Evolutionary conservation across 2,113 vertebrate species (phyloP), one percentile per base, ranked within the genome.

Genomic region (Pongo pygmaeus): DNA sequence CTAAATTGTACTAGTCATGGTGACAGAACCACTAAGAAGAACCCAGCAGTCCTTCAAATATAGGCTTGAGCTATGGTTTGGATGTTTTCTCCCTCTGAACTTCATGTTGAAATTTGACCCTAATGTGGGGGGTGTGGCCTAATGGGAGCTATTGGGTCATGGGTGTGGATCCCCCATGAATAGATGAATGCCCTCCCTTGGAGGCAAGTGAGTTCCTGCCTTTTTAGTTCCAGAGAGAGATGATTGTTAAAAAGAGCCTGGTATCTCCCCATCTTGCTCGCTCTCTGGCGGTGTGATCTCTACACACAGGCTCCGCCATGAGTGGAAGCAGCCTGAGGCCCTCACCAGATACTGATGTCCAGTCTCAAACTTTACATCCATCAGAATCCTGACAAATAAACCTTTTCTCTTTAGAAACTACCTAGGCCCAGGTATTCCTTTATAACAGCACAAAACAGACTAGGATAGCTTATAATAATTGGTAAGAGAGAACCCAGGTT

Each of bases 31-130:
- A 81, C 16, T 9, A 6, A 55, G 8, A 81, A 86, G 79, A 89
- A 3, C 27, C 22, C 20, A 30, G 25, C 1, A 11, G 3, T 16
- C 2, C 20, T 30, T 40, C 55, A 38, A 59, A 17, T 1, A 13
- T 3, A 35, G 14, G 12, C 46, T 43, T 23, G 20, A 1, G 38
- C 22, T 74, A 13, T 13, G 22, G 20, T 43, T 40, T 27, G 2
- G 11, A 43, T 43, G 38, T 25, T 74, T 25, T 11, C 38, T 25
- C 11, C 20, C 72, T 74, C 22, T 18, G 40, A 74, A 25, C 11
- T 22, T 74, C 38, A 40, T 12, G 18, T 13, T 74, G 38, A 74
- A 74, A 14, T 74, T 74, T 74, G 72, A 74, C 72, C 72, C 38
- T 4, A 25, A 40, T 13, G 38, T 40, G 23, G 72, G 38, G 38